These are phyloP conservation scores for Zenarchopterus dispar DNA, from an alignment of 2,797 vertebrate species.

Conservation along the genomic window DNA sequence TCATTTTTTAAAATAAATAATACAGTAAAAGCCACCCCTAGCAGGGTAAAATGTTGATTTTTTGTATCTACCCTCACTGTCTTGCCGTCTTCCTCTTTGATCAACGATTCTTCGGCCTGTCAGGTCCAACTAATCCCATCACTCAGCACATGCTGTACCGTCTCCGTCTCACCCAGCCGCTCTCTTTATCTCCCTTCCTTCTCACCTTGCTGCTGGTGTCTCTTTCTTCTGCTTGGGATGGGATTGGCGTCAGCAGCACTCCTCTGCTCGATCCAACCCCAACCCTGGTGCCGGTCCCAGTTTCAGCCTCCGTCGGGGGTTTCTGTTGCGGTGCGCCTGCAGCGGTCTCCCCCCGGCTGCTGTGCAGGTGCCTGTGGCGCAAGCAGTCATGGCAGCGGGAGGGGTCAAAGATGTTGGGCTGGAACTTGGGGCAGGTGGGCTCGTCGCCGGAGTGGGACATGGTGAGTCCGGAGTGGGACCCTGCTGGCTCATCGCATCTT, in stretches of 20 bases:
- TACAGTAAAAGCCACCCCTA: neutral
- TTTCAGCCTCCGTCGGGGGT: slow-evolving; percentile 11
- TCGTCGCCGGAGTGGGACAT: slow-evolving; percentile 81
- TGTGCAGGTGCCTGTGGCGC: slow-evolving; percentile 80
- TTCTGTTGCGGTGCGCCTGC: slow-evolving; percentile 40
- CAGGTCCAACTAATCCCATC: slow-evolving; percentile 45
- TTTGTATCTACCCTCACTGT: neutral
- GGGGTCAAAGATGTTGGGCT: slow-evolving; percentile 88
- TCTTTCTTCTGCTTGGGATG: slow-evolving; percentile 65
- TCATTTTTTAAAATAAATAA: neutral
- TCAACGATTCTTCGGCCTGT: slow-evolving; percentile 10
- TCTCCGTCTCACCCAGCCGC: slow-evolving; percentile 5
- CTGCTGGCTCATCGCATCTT: slow-evolving; percentile 52
- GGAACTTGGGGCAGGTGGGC: slow-evolving; percentile 81
- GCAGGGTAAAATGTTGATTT: neutral
- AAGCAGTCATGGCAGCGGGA: slow-evolving; percentile 88
- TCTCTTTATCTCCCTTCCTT: slow-evolving; percentile 6
- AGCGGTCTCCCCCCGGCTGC: slow-evolving; percentile 24
- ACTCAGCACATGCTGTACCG: slow-evolving; percentile 25
- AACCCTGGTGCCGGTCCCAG: neutral
- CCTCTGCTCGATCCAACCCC: slow-evolving; percentile 39
- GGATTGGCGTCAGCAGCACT: slow-evolving; percentile 49
- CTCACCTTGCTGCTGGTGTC: slow-evolving; percentile 78
- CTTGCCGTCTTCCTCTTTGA: slow-evolving; percentile 24
- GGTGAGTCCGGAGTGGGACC: slow-evolving; percentile 38